Conservation (phyloP, 1,140 invertebrate genomes). For the Oscheius sp. region DNA sequence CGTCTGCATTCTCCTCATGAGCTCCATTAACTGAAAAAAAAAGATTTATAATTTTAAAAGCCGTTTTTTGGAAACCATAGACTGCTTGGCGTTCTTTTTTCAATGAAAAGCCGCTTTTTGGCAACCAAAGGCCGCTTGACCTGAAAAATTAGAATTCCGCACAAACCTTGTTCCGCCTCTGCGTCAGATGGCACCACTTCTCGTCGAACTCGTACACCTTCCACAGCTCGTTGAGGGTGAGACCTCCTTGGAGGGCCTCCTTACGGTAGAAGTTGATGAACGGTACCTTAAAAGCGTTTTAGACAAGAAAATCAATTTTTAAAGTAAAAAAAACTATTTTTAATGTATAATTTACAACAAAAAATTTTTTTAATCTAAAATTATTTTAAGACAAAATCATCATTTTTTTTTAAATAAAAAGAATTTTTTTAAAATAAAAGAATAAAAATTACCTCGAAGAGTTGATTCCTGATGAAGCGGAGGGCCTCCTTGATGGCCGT, state of each 20-base stretch:
- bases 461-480: slow-evolving; percentile 85
- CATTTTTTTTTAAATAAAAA: neutral
- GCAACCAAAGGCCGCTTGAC: too few species aligned
- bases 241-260: slow-evolving; percentile 85
- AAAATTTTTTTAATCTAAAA: neutral
- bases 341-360: too few species aligned
- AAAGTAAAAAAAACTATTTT: neutral
- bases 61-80: too few species aligned
- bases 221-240: slow-evolving; percentile 94
- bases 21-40: slow-evolving; percentile 67
- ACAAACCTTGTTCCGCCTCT: slow-evolving; percentile 74
- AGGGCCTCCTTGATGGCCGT: slow-evolving; percentile 86
- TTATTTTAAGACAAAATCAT: neutral
- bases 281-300: slow-evolving; percentile 78
- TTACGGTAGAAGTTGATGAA: slow-evolving; percentile 98
- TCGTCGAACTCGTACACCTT: slow-evolving; percentile 75
- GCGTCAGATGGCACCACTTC: slow-evolving; percentile 83
- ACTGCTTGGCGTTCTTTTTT: too few species aligned
- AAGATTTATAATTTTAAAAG: too few species aligned
- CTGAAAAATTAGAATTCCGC: neutral
- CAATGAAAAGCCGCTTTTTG: too few species aligned
- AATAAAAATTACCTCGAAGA: slow-evolving; percentile 47
- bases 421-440: too few species aligned
- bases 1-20: slow-evolving; percentile 87
- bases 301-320: too few species aligned